Evolutionary conservation across 2,888 invertebrate genomes (phyloP).

Genomic region (Heliconius cydno): DNA sequence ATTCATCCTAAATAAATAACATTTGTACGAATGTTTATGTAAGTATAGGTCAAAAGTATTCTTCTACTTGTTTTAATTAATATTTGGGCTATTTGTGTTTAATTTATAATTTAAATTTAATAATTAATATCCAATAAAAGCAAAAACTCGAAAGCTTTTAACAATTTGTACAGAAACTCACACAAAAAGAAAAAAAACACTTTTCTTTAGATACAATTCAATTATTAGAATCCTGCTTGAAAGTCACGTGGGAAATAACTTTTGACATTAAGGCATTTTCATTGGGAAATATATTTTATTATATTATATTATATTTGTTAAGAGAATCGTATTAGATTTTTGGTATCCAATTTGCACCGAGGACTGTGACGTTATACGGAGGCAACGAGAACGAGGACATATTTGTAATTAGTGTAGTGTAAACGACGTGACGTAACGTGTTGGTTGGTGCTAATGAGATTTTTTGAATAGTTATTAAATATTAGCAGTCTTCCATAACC

Average conservation of each 20-base stretch:
- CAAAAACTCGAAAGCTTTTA: neutral
- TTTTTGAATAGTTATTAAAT: neutral
- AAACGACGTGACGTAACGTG: constrained; percentile 8
- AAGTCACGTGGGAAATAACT: constrained; percentile 29
- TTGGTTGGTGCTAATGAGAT: constrained; percentile 1
- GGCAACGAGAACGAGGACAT: constrained; percentile 8
- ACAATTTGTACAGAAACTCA: neutral
- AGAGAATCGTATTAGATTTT: constrained; percentile 27
- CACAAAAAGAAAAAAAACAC: neutral
- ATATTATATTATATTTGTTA: constrained; percentile 15
- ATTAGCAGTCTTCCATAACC: too few species aligned
- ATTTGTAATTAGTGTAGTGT: constrained; percentile 28
- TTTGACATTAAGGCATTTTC: constrained; percentile 16
- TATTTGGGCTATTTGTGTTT: neutral
- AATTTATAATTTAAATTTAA: neutral
- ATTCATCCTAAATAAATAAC: too few species aligned
- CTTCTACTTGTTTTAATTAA: neutral
- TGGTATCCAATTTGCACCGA: constrained; percentile 23
- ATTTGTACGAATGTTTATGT: too few species aligned
- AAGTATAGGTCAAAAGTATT: neutral
- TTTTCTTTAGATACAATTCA: constrained; percentile 19
- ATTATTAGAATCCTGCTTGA: constrained; percentile 23
- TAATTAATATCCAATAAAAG: neutral
- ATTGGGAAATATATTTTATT: constrained; percentile 15
- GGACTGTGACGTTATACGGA: constrained; percentile 20